A percentile compares a stretch with the other conserved stretches of the same genome.
These are phyloP conservation scores for Micropoecilia bifurca DNA, from an alignment of 2,797 vertebrate species.

Conservation along the genomic window DNA sequence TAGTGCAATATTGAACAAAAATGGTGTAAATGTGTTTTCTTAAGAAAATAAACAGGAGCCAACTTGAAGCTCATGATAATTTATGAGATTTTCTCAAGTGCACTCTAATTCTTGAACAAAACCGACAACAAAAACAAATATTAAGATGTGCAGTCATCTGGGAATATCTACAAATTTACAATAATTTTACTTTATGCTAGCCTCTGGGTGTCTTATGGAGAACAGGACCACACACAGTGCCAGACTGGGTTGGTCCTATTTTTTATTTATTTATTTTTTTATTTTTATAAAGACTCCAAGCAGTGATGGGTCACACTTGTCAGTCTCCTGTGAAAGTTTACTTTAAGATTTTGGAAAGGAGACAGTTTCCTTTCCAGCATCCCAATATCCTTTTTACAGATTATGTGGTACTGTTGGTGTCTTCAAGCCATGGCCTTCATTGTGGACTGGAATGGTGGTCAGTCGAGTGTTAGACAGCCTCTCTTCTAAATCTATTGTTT, in stretches of 20 bases:
- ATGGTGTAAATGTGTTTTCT: neutral
- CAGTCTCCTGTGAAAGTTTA: neutral
- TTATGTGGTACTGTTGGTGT: no score
- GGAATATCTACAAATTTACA: constrained; percentile 8
- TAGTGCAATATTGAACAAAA: neutral
- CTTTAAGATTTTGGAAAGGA: neutral
- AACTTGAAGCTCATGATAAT: neutral
- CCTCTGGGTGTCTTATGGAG: neutral
- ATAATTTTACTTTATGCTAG: neutral
- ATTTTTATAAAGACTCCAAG: no score
- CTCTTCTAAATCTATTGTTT: neutral
- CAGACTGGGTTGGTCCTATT: neutral
- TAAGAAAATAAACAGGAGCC: neutral
- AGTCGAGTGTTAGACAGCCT: neutral
- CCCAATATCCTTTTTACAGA: neutral
- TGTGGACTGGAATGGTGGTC: neutral
- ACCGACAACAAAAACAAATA: neutral
- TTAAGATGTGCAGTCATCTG: neutral
- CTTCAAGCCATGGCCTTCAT: neutral
- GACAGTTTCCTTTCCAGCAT: no score
- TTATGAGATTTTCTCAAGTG: neutral
- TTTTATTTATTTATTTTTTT: no score
- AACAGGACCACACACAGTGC: neutral
- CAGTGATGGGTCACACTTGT: neutral
- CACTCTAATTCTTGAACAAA: neutral